Evolutionary conservation across 2,797 vertebrate species (phyloP).

Genomic region (Gobionotothen gibberifrons): DNA sequence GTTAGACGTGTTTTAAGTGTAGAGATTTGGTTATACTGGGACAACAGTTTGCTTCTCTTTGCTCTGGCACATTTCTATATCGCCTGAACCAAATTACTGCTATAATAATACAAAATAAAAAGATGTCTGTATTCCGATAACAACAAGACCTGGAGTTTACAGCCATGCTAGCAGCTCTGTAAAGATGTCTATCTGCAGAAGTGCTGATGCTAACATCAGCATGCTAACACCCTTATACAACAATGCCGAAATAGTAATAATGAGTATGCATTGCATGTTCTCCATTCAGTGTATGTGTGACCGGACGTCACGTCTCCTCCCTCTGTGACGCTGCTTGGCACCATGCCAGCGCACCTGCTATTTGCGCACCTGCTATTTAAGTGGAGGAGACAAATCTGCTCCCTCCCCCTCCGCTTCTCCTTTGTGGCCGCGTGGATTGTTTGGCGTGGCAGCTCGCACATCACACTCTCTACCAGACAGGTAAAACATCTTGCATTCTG

Average conservation of each 20-base stretch:
- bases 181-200: background rate
- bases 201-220: background rate
- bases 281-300: no score
- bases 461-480: no score
- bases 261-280: background rate
- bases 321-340: no score
- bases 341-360: no score
- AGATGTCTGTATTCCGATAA: constrained; percentile 17
- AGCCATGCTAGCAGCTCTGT: background rate
- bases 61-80: constrained; percentile 2
- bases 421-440: no score
- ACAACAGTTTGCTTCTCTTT: constrained; percentile 12
- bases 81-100: constrained; percentile 5
- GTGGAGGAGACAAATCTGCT: no score
- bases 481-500: no score
- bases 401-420: no score
- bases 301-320: no score
- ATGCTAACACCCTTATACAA: background rate
- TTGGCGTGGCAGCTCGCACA: no score
- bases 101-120: background rate
- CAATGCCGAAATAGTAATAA: background rate
- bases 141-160: no score
- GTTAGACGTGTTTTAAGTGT: background rate
- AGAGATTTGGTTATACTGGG: constrained; percentile 14
- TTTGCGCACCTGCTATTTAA: no score